Evolutionary conservation across 2,797 vertebrate species (phyloP), one percentile per base, ranked within the genome.

Genomic region (Acrossocheilus fasciatus): DNA sequence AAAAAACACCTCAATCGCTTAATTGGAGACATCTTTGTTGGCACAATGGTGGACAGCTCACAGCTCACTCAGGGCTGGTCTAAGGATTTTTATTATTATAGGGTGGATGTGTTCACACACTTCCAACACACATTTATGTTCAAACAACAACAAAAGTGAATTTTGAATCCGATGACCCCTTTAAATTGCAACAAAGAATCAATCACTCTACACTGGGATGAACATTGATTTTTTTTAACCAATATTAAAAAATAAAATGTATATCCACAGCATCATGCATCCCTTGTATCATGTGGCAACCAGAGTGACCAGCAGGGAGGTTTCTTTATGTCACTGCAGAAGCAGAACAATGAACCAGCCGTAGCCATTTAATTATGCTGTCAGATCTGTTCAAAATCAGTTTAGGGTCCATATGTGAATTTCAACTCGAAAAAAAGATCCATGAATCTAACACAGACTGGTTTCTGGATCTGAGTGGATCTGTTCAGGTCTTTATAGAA

Each of bases 321-420:
- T 66, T 68, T 80, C 39, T 66, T 54, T 30, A n/a, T 69, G 75
- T 72, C 64, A 45, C n/a, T 1, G 8, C 66, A 80, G 23, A 80
- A 57, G 26, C 26, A 64, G 68, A 86, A 47, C 69, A 74, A 73
- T 81, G 54, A 85, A 80, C 50, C 68, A 73, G 68, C 20, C 23
- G 1, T 86, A 62, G 62, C 41, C 2, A 43, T 81, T 86, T 73
- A 80, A 74, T 86, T 86, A 73, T 11, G 18, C 66, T 54, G 84
- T 86, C 84, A 64, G 18, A 64, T 62, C 68, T 86, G 68, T 74
- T 81, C 23, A 81, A 74, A 64, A 20, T 74, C 77, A 57, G 18
- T 75, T 83, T 14, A 36, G 23, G 23, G 17, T 73, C 84, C 84
- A 72, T 62, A 80, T 72, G 75, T 80, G 84, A 59, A 59, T 69